Evolutionary conservation across 2,888 invertebrate species (phyloP), one percentile per base, ranked within the genome.

Genomic region (Drosophila borborema): DNA sequence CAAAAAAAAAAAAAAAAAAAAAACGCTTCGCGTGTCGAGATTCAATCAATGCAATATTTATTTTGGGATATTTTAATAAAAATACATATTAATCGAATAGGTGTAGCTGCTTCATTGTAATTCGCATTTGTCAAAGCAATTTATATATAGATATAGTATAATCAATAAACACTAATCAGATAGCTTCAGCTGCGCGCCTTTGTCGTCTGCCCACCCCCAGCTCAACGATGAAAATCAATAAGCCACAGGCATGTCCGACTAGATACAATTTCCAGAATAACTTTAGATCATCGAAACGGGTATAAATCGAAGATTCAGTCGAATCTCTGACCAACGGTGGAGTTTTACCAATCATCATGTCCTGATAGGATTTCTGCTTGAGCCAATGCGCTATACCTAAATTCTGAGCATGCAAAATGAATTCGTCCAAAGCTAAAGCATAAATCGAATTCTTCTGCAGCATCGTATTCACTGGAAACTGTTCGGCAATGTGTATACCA

Each of bases 361-460:
- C 46, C 0, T 7, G 7, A n/a, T 36, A 10, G 14, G 67, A 8
- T 1, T 31, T 12, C 0, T 0, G 1, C 2, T 31, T 5, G 53
- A 76, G 58, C 4, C 20, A 7, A 0, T 0, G 0, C 0, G 34
- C 2, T 0, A 83, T 0, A 0, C 82, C 82, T 0, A 46, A 14
- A 8, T 28, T 34, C 16, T 53, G 60, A 0, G 18, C 16, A 9
- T 46, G 9, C 0, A 31, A 2, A 9, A 82, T 56, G 28, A 60
- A 81, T 0, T 55, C n/a, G 3, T 61, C 41, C 0, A 86, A 1
- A 0, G 89, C 43, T 3, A 20, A 0, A 3, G 43, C 45, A n/a
- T 62, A 89, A 0, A 77, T 43, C 0, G 85, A 85, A 7, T 81
- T 86, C 34, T 18, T 31, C 3, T 58, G 71, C 3, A 81, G 2